phyloP scores from a whole-genome alignment of 2,888 invertebrate species.

The Trichopoda pennipes region DNA sequence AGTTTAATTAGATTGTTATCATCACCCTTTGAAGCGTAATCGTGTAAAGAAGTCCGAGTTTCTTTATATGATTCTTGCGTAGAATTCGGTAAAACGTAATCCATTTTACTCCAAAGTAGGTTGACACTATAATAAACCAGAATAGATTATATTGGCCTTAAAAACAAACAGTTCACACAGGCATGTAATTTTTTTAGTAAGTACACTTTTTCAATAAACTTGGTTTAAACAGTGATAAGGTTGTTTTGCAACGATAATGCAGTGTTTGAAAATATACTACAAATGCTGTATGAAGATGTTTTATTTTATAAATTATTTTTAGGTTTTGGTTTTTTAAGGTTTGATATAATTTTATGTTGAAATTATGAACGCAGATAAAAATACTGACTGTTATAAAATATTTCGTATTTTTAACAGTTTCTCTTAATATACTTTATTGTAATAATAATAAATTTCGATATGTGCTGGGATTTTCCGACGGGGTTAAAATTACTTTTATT shows the following conservation, averaged over 20 bases:
- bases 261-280: not conserved
- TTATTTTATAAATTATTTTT: not conserved
- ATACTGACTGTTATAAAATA: too few species aligned
- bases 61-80: conserved; percentile 39
- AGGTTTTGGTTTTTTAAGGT: too few species aligned
- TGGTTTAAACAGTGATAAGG: conserved; percentile 24
- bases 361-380: too few species aligned
- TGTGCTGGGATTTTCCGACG: too few species aligned
- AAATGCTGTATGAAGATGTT: not conserved
- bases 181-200: not conserved
- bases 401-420: too few species aligned
- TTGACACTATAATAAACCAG: conserved; percentile 12
- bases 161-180: conserved; percentile 1
- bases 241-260: not conserved
- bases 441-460: too few species aligned
- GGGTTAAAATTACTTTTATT: too few species aligned
- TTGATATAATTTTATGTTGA: too few species aligned
- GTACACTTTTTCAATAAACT: conserved; percentile 21
- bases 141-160: not conserved
- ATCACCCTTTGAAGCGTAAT: conserved; percentile 50
- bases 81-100: conserved; percentile 53
- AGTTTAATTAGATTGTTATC: conserved; percentile 46
- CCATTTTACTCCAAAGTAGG: conserved; percentile 36
- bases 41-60: conserved; percentile 44
- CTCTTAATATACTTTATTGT: too few species aligned